A percentile compares a stretch with the other conserved stretches of the same genome.
Evolutionary conservation across 2,888 invertebrate genomes (phyloP).

Genomic region (Carpatolechia fugitivella): DNA sequence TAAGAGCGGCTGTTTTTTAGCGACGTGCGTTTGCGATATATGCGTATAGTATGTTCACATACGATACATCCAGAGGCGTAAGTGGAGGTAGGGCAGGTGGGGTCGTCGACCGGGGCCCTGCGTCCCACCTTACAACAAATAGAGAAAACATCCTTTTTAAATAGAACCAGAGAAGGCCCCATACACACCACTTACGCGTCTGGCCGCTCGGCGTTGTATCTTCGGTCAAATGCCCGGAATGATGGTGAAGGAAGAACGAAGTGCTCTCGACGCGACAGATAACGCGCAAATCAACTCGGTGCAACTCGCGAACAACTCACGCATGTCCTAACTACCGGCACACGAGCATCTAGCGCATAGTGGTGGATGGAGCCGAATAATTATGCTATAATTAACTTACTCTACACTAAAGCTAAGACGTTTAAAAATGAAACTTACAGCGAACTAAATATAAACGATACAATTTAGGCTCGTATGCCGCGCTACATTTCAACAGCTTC

Average conservation of each 20-base stretch:
- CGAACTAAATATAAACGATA: constrained; percentile 3
- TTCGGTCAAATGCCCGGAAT: background rate
- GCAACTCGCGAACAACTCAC: constrained; percentile 18
- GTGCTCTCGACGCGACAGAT: background rate
- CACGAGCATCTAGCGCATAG: constrained; percentile 70
- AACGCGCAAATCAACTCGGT: background rate
- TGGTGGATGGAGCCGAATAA: constrained; percentile 74
- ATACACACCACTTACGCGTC: constrained; percentile 76
- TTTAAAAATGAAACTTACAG: constrained; percentile 3
- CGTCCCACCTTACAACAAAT: constrained; percentile 78
- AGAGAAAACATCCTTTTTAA: constrained; percentile 72
- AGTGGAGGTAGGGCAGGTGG: constrained; percentile 80
- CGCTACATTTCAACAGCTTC: background rate
- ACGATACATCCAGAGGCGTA: constrained; percentile 81
- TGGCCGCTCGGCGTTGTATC: constrained; percentile 56
- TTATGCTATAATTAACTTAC: constrained; percentile 30
- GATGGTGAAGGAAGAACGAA: background rate
- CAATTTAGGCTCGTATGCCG: constrained; percentile 13
- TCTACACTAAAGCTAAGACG: constrained; percentile 10
- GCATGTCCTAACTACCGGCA: constrained; percentile 48
- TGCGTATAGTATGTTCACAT: constrained; percentile 54
- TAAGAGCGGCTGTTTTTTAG: constrained; percentile 50
- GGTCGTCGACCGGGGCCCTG: constrained; percentile 77
- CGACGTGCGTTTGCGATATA: constrained; percentile 37
- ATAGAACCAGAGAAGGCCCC: constrained; percentile 60